Percentiles rank a stretch among this genome's conserved stretches.
Conservation (phyloP, 2,888 invertebrate species). For the Epirrhoe tristata region DNA sequence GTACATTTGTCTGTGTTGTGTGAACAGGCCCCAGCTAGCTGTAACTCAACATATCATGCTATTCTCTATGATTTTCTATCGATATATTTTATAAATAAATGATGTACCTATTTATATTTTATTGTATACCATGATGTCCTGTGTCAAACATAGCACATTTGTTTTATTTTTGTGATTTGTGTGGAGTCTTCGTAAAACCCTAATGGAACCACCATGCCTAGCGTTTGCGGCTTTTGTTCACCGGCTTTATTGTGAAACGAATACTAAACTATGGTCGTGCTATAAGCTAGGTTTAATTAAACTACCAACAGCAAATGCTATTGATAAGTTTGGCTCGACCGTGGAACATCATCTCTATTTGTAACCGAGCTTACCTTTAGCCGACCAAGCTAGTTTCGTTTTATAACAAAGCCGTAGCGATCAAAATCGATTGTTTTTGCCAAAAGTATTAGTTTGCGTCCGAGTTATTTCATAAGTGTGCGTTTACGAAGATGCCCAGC, state of each 20-base stretch:
- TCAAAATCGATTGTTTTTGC: not conserved
- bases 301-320: too few relatives aligned
- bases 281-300: too few relatives aligned
- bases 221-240: not conserved
- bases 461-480: not conserved
- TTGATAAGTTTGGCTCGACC: too few relatives aligned
- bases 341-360: too few relatives aligned
- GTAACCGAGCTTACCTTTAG: not conserved
- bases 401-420: not conserved
- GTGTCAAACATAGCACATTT: constrained; percentile 69
- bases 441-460: constrained; percentile 18
- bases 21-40: constrained; percentile 52
- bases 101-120: constrained; percentile 44
- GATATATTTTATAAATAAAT: constrained; percentile 51
- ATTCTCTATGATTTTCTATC: constrained; percentile 55
- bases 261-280: not conserved
- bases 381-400: not conserved
- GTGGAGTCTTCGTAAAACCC: constrained; percentile 50
- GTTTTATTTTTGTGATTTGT: constrained; percentile 44
- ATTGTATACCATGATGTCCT: constrained; percentile 55
- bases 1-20: constrained; percentile 27
- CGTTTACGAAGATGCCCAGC: constrained; percentile 34
- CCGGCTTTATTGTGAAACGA: not conserved
- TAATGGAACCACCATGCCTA: not conserved
- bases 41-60: constrained; percentile 72